These are phyloP conservation scores for Sclerodermus sp. DNA, from an alignment of 2,888 invertebrate genomes.

Conservation along the genomic window DNA sequence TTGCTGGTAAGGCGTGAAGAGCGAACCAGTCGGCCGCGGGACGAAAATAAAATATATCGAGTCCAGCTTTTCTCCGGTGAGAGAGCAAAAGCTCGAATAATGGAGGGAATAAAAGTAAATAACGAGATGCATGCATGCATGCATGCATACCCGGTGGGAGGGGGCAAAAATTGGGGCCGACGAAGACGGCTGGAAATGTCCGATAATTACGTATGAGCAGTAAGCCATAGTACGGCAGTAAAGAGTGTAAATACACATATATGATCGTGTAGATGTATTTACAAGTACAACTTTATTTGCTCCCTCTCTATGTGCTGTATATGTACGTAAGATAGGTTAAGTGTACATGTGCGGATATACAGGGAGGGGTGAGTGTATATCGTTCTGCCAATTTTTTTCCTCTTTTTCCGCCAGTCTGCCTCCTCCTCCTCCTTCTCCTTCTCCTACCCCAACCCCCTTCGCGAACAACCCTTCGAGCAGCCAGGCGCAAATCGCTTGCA, in stretches of 20 bases:
- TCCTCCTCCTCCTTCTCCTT: constrained; percentile 1
- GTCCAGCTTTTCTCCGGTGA: background rate
- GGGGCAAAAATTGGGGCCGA: background rate
- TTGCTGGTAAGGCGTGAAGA: constrained; percentile 11
- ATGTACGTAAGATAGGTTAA: background rate
- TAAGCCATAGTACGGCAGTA: constrained; percentile 33
- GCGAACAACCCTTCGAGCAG: constrained; percentile 12
- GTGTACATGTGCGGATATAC: no score
- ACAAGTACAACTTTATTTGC: background rate
- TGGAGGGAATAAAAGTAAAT: constrained; percentile 32
- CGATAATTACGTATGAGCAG: constrained; percentile 46
- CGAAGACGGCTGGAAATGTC: constrained; percentile 17
- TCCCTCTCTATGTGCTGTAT: constrained; percentile 25
- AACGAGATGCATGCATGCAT: constrained; percentile 20
- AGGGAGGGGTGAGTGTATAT: background rate
- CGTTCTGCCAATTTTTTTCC: constrained; percentile 2
- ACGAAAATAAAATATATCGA: constrained; percentile 21
- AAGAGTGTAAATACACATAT: no score
- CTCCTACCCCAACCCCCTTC: constrained; percentile 8
- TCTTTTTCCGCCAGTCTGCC: constrained; percentile 16
- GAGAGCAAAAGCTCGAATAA: constrained; percentile 33
- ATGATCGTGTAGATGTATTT: no score
- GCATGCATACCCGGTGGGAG: background rate
- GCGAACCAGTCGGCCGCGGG: constrained; percentile 19
- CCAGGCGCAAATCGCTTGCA: constrained; percentile 19